Conservation (phyloP, 2,113 vertebrate species). For the Lichenostomus cassidix region DNA sequence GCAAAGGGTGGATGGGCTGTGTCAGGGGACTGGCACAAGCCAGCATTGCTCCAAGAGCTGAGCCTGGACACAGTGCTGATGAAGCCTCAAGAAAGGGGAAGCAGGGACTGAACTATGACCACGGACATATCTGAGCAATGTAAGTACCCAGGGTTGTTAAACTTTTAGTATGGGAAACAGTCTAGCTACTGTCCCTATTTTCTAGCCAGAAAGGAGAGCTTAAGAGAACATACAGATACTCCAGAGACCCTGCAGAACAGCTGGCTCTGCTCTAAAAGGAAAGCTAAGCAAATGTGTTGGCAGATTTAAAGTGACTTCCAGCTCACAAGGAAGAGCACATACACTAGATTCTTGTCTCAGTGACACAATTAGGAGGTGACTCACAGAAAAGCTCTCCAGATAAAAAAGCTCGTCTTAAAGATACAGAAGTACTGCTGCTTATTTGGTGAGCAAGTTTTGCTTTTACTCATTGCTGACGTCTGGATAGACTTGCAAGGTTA, state of each 20-base stretch:
- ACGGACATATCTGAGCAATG: not conserved
- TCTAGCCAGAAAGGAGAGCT: not conserved
- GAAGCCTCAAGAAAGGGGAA: not conserved
- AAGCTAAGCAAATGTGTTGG: slow-evolving; percentile 16
- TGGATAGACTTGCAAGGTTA: not conserved
- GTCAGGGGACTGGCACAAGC: not conserved
- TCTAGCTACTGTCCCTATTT: not conserved
- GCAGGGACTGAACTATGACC: not conserved
- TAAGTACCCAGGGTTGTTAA: not conserved
- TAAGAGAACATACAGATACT: not conserved
- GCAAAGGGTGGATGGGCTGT: not conserved
- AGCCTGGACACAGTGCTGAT: not conserved
- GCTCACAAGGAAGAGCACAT: not conserved
- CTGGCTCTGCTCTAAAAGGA: slow-evolving; percentile 15
- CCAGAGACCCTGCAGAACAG: slow-evolving; percentile 18
- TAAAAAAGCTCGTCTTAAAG: not conserved
- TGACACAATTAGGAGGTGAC: not conserved
- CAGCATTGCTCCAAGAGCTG: not conserved
- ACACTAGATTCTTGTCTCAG: not conserved
- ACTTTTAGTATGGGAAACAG: not conserved
- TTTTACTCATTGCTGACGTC: not conserved
- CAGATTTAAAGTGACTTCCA: slow-evolving; percentile 28
- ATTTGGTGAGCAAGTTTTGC: not conserved
- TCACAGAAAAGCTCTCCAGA: not conserved
- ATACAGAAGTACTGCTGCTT: not conserved